A percentile compares a stretch with the other conserved stretches of the same genome.
Conservation (phyloP, 1,140 invertebrate species). For the Monomorium pharaonis region DNA sequence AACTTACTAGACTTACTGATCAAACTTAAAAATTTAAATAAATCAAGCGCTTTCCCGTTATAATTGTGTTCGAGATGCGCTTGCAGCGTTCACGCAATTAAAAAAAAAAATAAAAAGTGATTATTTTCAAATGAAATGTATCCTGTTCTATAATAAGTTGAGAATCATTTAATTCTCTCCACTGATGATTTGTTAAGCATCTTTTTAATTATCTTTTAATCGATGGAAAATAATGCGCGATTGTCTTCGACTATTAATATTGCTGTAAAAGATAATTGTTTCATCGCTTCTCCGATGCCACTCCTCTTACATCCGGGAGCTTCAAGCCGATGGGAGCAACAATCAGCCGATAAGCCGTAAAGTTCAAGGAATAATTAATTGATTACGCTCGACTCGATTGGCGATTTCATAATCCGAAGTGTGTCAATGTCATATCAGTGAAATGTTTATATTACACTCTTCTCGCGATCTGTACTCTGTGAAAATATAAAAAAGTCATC, state of each 20-base stretch:
- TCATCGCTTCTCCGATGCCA: not conserved
- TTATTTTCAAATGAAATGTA: not conserved
- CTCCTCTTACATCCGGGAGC: not conserved
- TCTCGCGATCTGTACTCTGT: not conserved
- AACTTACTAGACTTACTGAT: not conserved
- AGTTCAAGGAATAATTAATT: conserved; percentile 4
- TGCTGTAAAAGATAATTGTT: not conserved
- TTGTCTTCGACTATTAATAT: not conserved
- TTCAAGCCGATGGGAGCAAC: too few relatives aligned
- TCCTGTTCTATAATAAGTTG: not conserved
- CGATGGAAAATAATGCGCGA: not conserved
- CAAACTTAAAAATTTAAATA: too few relatives aligned
- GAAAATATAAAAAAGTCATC: not conserved
- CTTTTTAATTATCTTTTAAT: not conserved
- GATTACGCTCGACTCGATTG: not conserved
- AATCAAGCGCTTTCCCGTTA: not conserved
- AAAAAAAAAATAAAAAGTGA: not conserved
- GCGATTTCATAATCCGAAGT: conserved; percentile 3
- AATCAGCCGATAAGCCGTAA: conserved; percentile 1
- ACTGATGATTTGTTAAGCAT: not conserved
- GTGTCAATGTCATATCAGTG: conserved; percentile 31
- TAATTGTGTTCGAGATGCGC: not conserved
- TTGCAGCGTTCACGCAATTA: not conserved
- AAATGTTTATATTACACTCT: not conserved
- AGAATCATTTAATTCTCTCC: not conserved